Percentiles rank a stretch among this genome's conserved stretches.
Conservation (phyloP, 37 sponge, comb jelly and placozoan genomes). For the Tethya wilhelma region DNA sequence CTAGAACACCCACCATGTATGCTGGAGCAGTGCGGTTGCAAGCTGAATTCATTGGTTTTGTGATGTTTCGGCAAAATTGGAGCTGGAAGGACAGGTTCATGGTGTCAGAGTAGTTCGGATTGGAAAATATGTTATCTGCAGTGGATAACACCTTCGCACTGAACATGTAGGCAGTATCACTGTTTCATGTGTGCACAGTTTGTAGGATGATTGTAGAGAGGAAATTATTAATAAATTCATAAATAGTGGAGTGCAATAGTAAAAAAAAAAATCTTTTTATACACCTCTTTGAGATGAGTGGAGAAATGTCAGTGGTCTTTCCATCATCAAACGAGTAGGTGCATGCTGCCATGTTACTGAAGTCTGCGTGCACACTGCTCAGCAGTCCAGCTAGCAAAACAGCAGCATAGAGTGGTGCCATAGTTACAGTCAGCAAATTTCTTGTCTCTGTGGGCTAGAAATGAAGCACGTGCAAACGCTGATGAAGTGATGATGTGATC, state of each 20-base stretch:
- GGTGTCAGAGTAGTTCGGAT: conserved; percentile 22
- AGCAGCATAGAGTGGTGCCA: too few species aligned
- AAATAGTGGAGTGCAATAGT: not conserved
- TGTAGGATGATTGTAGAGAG: not conserved
- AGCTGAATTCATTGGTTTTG: conserved; percentile 23
- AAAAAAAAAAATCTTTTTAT: not conserved
- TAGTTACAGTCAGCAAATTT: too few species aligned
- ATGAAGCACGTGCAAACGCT: too few species aligned
- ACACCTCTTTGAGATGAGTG: conserved; percentile 36
- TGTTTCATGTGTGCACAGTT: not conserved
- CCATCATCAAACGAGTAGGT: conserved; percentile 30
- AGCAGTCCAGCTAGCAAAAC: too few species aligned
- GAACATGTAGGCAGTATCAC: conserved; percentile 35
- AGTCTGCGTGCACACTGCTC: too few species aligned
- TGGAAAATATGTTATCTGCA: conserved; percentile 40
- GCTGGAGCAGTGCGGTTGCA: conserved; percentile 47
- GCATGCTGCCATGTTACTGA: conserved; percentile 43
- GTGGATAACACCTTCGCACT: conserved; percentile 37
- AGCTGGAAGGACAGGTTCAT: conserved; percentile 43
- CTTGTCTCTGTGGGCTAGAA: too few species aligned
- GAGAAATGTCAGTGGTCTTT: conserved; percentile 51
- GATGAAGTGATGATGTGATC: too few species aligned
- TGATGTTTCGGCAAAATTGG: conserved; percentile 55
- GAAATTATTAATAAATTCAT: too few species aligned
- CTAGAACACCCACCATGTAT: conserved; percentile 41